Evolutionary conservation across 2,113 vertebrate species (phyloP), one percentile per base, ranked within the genome.

Genomic region (Pseudorhombus dupliciocellatus): DNA sequence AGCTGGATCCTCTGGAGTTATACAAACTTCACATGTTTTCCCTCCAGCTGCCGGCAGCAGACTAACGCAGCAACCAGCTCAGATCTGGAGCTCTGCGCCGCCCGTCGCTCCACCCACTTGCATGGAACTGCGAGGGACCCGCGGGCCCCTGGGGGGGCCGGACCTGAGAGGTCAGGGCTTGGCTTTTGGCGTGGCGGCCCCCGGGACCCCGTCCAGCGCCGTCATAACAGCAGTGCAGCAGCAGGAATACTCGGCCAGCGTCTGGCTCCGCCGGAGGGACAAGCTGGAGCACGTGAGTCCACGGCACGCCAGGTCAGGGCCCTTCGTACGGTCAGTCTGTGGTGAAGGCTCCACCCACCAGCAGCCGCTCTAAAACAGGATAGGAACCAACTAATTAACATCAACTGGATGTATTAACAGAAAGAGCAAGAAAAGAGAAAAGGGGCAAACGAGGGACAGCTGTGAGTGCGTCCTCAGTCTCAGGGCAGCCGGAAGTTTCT

Each of bases 221-320:
- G 81, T 95, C 79, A 95, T 96, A 91, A 94, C 93, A 78, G 84
- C 95, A 4, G 95, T 96, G 89, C 95, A 95, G 88, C 96, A 97
- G 93, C 94, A 96, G 84, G 96, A 97, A 86, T 97, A 97, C 88
- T 96, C 95, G 63, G 95, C 96, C 87, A 93, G 95, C 75, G 94
- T 97, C 81, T 97, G 95, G 95, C 95, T 97, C 73, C 93, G 96
- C 71, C 94, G 95, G 91, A 96, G 93, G 86, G 95, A 96, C 75
- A 96, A 95, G 87, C 89, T 96, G 63, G 96, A 97, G 73, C 95
- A 97, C 66, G 96, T 97, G 94, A 97, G 96, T 91, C 44, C 21
- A n/a, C n/a, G n/a, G n/a, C n/a, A n/a, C n/a, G n/a, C n/a, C n/a
- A n/a, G n/a, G n/a, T n/a, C n/a, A n/a, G n/a, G n/a, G n/a, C n/a